phyloP scores from a whole-genome alignment of 2,113 vertebrate genomes.

The Nycticebus coucang region DNA sequence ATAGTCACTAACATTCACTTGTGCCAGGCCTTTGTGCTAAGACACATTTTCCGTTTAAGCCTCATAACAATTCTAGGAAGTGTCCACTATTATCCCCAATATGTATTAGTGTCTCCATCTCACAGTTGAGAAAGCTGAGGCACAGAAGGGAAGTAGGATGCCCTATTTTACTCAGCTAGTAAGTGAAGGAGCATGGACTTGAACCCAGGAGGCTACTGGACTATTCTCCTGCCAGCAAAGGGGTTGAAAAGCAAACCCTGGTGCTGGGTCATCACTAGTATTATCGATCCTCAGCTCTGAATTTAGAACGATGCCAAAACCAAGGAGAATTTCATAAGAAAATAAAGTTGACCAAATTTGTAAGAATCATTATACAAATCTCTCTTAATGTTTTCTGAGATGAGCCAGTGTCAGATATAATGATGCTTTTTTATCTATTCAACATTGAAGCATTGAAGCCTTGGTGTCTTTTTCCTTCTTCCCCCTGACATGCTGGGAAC shows the following conservation, averaged over 20 bases:
- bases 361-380: neutral
- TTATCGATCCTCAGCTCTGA: neutral
- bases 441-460: neutral
- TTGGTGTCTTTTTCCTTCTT: neutral
- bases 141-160: neutral
- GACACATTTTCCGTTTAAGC: neutral
- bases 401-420: neutral
- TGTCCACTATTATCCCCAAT: neutral
- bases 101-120: no score
- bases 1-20: neutral
- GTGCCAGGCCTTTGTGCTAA: neutral
- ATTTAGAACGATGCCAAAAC: neutral
- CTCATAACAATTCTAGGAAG: neutral
- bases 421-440: neutral
- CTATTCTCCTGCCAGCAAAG: neutral
- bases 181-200: neutral
- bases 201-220: neutral
- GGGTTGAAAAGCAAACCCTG: neutral
- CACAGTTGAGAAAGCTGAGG: neutral
- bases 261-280: neutral
- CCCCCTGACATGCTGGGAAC: neutral
- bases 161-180: neutral
- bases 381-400: conserved; percentile 1
- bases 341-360: neutral
- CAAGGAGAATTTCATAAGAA: conserved; percentile 8